These are phyloP conservation scores for Botia kubotai DNA, from an alignment of 2,797 vertebrate species.

Conservation along the genomic window DNA sequence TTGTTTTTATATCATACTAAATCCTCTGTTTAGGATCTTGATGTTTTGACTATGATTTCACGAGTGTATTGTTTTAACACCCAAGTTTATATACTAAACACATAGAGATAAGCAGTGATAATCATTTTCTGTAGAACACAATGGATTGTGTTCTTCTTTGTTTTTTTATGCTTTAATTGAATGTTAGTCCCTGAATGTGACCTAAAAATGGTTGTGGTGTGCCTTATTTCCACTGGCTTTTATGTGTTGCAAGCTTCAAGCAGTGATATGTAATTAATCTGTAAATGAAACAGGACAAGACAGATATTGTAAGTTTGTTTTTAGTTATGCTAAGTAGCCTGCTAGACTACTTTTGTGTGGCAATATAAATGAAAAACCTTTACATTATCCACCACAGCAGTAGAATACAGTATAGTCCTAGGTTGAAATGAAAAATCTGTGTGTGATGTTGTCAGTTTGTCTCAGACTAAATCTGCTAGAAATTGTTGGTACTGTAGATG, in stretches of 20 bases:
- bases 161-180: background rate
- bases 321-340: background rate
- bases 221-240: slow-evolving; percentile 51
- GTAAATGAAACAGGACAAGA: background rate
- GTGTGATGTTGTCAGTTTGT: slow-evolving; percentile 6
- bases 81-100: background rate
- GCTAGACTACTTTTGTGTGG: slow-evolving; percentile 14
- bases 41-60: slow-evolving; percentile 1
- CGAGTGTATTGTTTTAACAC: background rate
- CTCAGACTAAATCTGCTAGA: background rate
- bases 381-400: slow-evolving; percentile 11
- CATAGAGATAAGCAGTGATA: slow-evolving; percentile 3
- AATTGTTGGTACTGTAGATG: slow-evolving; percentile 28
- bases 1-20: background rate
- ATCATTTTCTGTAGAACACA: background rate
- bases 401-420: slow-evolving; percentile 11
- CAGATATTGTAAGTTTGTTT: slow-evolving; percentile 16
- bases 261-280: slow-evolving; percentile 38
- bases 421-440: background rate
- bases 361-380: background rate
- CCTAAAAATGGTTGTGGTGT: slow-evolving; percentile 28
- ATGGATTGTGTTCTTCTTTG: background rate
- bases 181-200: too few species aligned
- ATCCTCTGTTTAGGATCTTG: background rate
- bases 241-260: slow-evolving; percentile 25